A percentile compares a stretch with the other conserved stretches of the same genome.
Conservation (phyloP, 1,140 invertebrate species). For the Stegodyphus dumicola region DNA sequence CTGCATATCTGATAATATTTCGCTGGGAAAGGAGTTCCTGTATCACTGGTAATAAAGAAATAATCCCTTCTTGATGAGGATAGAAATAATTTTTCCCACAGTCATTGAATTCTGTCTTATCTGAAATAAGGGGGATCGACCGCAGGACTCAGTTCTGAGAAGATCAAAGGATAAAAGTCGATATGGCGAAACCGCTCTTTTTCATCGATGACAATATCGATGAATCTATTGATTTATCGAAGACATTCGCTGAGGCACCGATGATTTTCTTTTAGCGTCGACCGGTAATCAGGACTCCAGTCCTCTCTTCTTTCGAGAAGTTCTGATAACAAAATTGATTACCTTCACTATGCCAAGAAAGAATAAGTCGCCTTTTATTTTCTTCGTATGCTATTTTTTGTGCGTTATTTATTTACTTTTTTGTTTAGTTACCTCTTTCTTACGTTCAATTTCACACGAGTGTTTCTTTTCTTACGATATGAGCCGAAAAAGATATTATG, state of each 20-base stretch:
- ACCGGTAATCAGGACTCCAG: constrained; percentile 14
- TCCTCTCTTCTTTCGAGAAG: background rate
- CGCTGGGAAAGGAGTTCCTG: too few species aligned
- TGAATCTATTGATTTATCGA: constrained; percentile 36
- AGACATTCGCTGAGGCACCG: constrained; percentile 9
- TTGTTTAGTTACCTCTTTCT: constrained; percentile 16
- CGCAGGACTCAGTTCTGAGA: too few species aligned
- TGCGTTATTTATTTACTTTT: constrained; percentile 20
- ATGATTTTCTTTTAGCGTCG: constrained; percentile 18
- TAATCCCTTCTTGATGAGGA: background rate
- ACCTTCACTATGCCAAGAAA: constrained; percentile 6
- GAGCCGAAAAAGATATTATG: too few species aligned
- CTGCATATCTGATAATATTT: too few species aligned
- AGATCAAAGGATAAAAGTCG: too few species aligned
- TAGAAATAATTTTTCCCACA: too few species aligned
- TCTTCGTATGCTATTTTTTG: constrained; percentile 24
- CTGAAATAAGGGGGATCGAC: too few species aligned
- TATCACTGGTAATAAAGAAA: too few species aligned
- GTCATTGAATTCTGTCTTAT: too few species aligned
- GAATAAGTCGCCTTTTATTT: constrained; percentile 1
- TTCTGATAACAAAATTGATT: constrained; percentile 33
- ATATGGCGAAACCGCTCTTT: constrained; percentile 24
- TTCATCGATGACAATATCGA: constrained; percentile 40
- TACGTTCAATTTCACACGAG: constrained; percentile 38
- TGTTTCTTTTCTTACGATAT: constrained; percentile 3